Evolutionary conservation across 2,888 invertebrate species (phyloP).

Genomic region (Polyploca ridens): DNA sequence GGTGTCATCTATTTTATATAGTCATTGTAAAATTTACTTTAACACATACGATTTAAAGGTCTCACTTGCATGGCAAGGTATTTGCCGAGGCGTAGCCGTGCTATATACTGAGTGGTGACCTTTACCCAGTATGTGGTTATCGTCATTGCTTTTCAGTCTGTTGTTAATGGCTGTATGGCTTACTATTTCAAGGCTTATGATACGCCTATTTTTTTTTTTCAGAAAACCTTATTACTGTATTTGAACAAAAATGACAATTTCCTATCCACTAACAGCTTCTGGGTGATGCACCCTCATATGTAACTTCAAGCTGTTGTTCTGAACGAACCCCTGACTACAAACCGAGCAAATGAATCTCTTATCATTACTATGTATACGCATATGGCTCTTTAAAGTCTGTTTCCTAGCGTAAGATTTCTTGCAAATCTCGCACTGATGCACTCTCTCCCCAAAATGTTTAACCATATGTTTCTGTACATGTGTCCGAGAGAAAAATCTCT

Average conservation of each 20-base stretch:
- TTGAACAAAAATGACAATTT: background rate
- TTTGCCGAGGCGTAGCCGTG: too few species aligned
- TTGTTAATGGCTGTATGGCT: too few species aligned
- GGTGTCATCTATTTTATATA: too few species aligned
- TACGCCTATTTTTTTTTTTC: too few species aligned
- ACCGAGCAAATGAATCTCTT: constrained; percentile 53
- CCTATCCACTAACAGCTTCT: constrained; percentile 24
- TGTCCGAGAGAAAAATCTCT: constrained; percentile 77
- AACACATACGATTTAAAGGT: too few species aligned
- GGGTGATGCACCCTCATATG: constrained; percentile 64
- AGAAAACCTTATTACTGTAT: too few species aligned
- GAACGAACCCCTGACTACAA: constrained; percentile 62
- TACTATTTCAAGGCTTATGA: too few species aligned
- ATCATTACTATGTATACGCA: constrained; percentile 65
- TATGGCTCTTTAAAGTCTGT: constrained; percentile 67
- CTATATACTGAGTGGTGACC: too few species aligned
- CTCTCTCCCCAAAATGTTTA: constrained; percentile 75
- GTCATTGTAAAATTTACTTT: too few species aligned
- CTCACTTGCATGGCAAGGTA: too few species aligned
- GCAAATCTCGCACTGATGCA: constrained; percentile 76
- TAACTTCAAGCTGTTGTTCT: constrained; percentile 58
- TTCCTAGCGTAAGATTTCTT: constrained; percentile 76
- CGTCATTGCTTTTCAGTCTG: too few species aligned
- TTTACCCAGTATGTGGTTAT: too few species aligned
- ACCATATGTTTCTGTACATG: constrained; percentile 81